These are phyloP conservation scores for Hemitrygon akajei DNA, from an alignment of 2,797 vertebrate species.

Conservation along the genomic window DNA sequence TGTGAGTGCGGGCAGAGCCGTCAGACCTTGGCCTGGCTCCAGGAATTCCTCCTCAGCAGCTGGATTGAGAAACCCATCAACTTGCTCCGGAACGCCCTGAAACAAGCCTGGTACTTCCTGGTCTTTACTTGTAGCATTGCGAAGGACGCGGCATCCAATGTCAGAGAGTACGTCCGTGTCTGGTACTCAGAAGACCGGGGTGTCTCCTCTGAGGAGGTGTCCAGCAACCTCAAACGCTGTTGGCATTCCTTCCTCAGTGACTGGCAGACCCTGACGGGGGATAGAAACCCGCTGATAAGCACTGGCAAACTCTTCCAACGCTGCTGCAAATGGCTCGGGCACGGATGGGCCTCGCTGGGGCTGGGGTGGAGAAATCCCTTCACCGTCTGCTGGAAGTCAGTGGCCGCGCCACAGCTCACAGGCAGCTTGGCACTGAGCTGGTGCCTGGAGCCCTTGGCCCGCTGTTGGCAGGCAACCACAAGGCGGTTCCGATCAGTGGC, in stretches of 20 bases:
- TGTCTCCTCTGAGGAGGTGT: background rate
- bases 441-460: background rate
- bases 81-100: background rate
- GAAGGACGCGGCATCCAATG: background rate
- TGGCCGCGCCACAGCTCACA: background rate
- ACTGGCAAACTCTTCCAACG: rapidly evolving
- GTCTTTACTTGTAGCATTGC: no score
- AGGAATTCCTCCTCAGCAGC: background rate
- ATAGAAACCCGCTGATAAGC: background rate
- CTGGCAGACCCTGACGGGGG: background rate
- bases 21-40: background rate
- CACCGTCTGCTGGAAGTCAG: background rate
- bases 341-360: background rate
- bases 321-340: background rate
- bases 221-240: background rate
- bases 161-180: background rate
- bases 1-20: no score
- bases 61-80: background rate
- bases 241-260: background rate
- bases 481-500: no score
- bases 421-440: background rate
- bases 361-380: background rate
- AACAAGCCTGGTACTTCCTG: background rate
- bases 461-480: background rate
- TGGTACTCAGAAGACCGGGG: background rate